Percentiles rank a stretch among this genome's conserved stretches.
Conservation (phyloP, 2,113 vertebrate species). For the Megaptera novaeangliae region DNA sequence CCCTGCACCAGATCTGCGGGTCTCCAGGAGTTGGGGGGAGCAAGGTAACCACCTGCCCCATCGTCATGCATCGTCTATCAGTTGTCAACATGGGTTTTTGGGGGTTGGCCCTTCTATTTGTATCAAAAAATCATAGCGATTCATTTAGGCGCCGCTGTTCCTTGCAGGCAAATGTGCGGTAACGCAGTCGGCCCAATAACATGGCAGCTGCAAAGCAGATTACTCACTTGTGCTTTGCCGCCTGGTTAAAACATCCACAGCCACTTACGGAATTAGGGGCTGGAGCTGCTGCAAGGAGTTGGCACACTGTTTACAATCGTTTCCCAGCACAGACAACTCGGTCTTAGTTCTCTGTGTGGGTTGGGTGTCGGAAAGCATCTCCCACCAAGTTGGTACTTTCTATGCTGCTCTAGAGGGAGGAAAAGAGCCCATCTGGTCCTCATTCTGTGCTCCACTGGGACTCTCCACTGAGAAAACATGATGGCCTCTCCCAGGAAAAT, state of each 20-base stretch:
- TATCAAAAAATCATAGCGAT: not conserved
- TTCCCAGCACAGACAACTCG: not conserved
- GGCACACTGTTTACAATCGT: constrained; percentile 35
- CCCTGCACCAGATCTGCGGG: not conserved
- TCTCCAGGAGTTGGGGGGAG: not conserved
- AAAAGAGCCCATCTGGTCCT: not conserved
- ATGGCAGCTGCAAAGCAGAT: constrained; percentile 65
- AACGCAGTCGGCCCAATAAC: not conserved
- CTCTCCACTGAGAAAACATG: not conserved
- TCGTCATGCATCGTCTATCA: not conserved
- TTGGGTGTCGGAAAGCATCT: constrained; percentile 10
- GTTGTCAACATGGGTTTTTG: not conserved
- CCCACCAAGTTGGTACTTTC: not conserved
- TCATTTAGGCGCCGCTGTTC: not conserved
- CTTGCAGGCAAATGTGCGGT: constrained; percentile 1
- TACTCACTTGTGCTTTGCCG: not conserved
- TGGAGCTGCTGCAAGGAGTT: constrained; percentile 35
- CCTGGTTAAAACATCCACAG: constrained; percentile 33
- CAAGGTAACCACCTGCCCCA: not conserved
- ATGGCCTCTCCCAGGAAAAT: not conserved
- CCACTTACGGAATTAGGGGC: constrained; percentile 65
- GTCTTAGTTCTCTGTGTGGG: not conserved
- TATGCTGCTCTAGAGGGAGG: not conserved
- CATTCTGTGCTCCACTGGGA: not conserved
- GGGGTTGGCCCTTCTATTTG: not conserved